phyloP scores from a whole-genome alignment of 2,113 vertebrate genomes.

The Plestiodon gilberti region DNA sequence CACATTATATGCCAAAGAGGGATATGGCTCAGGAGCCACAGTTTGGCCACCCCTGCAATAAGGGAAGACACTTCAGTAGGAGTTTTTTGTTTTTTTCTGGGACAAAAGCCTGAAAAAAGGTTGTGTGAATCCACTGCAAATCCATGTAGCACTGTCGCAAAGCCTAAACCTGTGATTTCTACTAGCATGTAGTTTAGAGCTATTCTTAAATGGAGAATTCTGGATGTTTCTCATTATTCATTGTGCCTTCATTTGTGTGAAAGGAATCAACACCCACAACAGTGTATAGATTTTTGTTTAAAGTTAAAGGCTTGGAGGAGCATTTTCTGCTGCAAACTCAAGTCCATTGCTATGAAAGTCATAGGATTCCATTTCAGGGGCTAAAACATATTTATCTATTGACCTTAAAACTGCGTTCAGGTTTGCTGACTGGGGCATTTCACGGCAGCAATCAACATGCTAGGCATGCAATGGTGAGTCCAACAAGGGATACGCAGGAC shows the following conservation, averaged over 20 bases:
- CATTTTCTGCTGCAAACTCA: background rate
- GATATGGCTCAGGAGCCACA: too few species aligned
- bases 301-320: background rate
- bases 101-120: too few species aligned
- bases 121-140: too few species aligned
- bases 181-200: background rate
- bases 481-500: background rate
- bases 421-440: background rate
- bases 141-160: too few species aligned
- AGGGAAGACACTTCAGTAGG: too few species aligned
- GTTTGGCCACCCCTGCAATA: too few species aligned
- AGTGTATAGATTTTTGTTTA: background rate
- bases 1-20: too few species aligned
- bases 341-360: background rate
- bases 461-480: slow-evolving; percentile 10
- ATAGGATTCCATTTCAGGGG: background rate
- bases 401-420: background rate
- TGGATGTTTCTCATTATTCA: background rate
- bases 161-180: background rate
- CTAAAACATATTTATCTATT: background rate
- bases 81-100: too few species aligned
- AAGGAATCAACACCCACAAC: background rate
- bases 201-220: background rate
- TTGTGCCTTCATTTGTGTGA: background rate
- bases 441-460: slow-evolving; percentile 1